Base-by-base conservation (phyloP, 2,888 invertebrate species). In the Slavum lentiscoides region DNA sequence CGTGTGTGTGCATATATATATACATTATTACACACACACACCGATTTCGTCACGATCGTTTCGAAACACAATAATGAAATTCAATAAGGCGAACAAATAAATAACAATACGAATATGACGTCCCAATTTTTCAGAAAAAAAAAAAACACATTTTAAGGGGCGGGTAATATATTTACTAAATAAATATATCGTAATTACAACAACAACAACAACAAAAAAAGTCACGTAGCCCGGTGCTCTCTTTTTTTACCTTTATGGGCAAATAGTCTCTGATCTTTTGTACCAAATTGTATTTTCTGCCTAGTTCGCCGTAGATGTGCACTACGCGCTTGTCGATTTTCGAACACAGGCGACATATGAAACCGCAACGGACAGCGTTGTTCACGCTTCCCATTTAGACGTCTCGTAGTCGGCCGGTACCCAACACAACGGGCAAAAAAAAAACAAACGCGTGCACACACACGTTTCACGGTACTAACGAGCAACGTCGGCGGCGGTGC, bases 261-360 rank as follows among this genome's bases (percentile, higher is more conserved):
- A 94, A 88, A 86, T 93, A 92, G 85, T 91, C 91, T 87, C 92
- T 92, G 85, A 94, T 93, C 89, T 94, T 94, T 85, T 93, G 91
- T 55, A 93, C 91, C 83, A 94, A 89, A 85, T 90, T 89, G 86
- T 93, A 88, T 85, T 92, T 91, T 86, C 91, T 90, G 74, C 93
- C 94, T 88, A 92, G 92, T 84, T 92, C 91, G 62, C 94, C 93
- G 86, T 94, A 94, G 84, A 94, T 92, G 86, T 94, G 94, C 84
- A 94, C 91, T 80, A 94, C 94, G 85, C 91, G 91, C 86, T 92
- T 90, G 87, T 94, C 94, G 91, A 93, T 93, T 89, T 93, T 93
- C 55, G 94, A 94, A 87, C 94, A 94, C 83, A 94, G 89, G 85
- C 94, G 91, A 87, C 94, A 94, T 85, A 94, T 91, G 88, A 93